Base-by-base conservation (phyloP, 2,797 vertebrate species). In the Pangasius larnaudii region DNA sequence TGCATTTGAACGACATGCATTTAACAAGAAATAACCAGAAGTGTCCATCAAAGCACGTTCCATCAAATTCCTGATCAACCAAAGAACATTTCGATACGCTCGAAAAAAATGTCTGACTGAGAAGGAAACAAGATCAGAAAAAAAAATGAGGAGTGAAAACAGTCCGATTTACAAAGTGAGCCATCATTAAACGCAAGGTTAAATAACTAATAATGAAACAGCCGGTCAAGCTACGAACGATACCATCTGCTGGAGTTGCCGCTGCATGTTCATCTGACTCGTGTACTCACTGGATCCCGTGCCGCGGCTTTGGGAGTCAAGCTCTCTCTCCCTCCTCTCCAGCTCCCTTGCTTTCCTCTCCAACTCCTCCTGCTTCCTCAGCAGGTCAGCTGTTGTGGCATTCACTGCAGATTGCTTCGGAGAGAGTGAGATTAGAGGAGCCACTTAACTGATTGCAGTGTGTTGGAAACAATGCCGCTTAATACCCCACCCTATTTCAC, bases 361-460 rank as follows among this genome's bases (percentile, higher is more conserved):
- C 86, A 99, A 96, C 92, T 99, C 98, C 93, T 98, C 98, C 93
- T 99, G 98, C 90, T 97, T 97, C 93, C 93, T 97, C 78, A 98
- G 93, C 88, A 99, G 96, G 72, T 99, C 98, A 0, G 97, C 97
- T 0, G 97, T 97, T 86, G 97, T 30, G 88, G 96, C 94, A 10
- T 90, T 95, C 22, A 95, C 95, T 2, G 89, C 93, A 27, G 94
- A 88, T 93, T 95, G 86, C 88, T 89, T 67, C 3, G 88, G 51
- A 91, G 18, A 65, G 49, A 65, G 39, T 2, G 42, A 27, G 69
- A 58, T 59, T 42, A 72, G 7, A 56, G n/a, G 3, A 27, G 18
- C 14, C 8, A 59, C 77, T 86, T 56, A 85, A 24, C 56, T 58
- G 6, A 65, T 65, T 5, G 24, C 14, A n/a, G 16, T 18, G 27